These are phyloP conservation scores for Actinopyga echinites DNA, from an alignment of 53 echinoderm and acorn worm species.

Conservation along the genomic window DNA sequence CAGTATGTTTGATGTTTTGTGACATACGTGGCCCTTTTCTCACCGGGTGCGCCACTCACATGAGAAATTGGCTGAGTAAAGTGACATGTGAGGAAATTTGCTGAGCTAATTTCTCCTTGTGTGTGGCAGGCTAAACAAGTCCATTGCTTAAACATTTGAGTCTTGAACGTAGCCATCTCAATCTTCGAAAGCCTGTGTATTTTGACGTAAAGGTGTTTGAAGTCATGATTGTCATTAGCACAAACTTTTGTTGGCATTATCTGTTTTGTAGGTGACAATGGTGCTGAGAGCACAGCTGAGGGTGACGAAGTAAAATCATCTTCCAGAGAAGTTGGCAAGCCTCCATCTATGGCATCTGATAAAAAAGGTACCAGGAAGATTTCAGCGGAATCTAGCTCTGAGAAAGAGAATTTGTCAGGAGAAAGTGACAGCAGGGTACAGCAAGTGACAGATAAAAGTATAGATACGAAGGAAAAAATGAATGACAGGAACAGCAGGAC, in stretches of 20 bases:
- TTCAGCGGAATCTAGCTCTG: slow-evolving; percentile 9
- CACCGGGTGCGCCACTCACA: no score
- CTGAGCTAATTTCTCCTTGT: no score
- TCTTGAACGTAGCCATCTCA: no score
- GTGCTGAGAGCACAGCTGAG: slow-evolving; percentile 36
- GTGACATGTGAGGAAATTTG: no score
- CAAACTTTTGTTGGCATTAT: not conserved
- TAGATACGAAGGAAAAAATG: not conserved
- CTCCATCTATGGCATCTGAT: not conserved
- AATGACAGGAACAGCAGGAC: slow-evolving; percentile 3
- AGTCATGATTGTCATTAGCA: no score
- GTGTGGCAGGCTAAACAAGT: no score
- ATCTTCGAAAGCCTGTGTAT: no score
- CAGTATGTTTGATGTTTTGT: no score
- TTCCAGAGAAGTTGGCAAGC: not conserved
- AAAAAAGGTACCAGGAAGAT: not conserved
- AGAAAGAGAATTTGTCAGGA: slow-evolving; percentile 12
- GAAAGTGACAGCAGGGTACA: slow-evolving; percentile 7
- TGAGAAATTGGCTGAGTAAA: no score
- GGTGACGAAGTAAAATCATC: slow-evolving; percentile 16
- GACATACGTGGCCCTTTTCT: no score
- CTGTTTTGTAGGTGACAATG: slow-evolving; percentile 8
- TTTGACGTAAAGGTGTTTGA: no score
- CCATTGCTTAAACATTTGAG: no score
- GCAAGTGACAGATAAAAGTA: not conserved